These are phyloP conservation scores for Ferdinandea cuprea DNA, from an alignment of 2,888 invertebrate species.

Conservation along the genomic window DNA sequence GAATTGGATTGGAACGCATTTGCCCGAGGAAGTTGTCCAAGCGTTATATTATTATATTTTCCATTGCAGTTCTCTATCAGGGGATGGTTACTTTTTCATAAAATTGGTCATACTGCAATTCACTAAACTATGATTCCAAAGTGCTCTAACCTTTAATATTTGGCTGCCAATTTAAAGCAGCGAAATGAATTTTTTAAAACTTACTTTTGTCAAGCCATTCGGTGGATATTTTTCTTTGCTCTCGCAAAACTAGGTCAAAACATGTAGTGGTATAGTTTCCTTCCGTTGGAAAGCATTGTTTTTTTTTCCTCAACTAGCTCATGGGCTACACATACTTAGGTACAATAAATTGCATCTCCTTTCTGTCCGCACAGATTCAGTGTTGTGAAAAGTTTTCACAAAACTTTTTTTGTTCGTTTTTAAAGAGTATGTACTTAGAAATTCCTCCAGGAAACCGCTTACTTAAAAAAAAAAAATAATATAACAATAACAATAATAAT, in stretches of 20 bases:
- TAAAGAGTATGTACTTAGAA: slow-evolving; percentile 39
- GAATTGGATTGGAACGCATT: slow-evolving; percentile 17
- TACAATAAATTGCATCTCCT: slow-evolving; percentile 48
- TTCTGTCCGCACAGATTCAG: slow-evolving; percentile 18
- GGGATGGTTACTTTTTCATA: no score
- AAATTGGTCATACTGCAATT: no score
- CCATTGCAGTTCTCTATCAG: no score
- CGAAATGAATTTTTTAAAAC: slow-evolving; percentile 27
- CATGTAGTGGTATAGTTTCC: slow-evolving; percentile 33
- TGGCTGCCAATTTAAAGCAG: no score
- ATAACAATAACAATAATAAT: slow-evolving; percentile 28
- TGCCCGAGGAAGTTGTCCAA: slow-evolving; percentile 4
- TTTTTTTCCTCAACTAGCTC: neutral
- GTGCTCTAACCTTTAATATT: no score
- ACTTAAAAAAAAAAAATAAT: slow-evolving; percentile 32
- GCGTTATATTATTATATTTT: neutral
- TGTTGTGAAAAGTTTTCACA: slow-evolving; percentile 48
- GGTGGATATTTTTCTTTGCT: slow-evolving; percentile 23
- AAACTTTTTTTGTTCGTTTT: slow-evolving; percentile 35
- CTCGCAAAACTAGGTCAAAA: slow-evolving; percentile 48
- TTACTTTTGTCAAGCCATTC: slow-evolving; percentile 39
- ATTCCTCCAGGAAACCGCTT: slow-evolving; percentile 56
- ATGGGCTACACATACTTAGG: slow-evolving; percentile 16
- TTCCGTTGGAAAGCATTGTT: slow-evolving; percentile 24
- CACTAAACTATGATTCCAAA: no score